phyloP scores from a whole-genome alignment of 2,888 invertebrate genomes.

The Spilarctia lutea region DNA sequence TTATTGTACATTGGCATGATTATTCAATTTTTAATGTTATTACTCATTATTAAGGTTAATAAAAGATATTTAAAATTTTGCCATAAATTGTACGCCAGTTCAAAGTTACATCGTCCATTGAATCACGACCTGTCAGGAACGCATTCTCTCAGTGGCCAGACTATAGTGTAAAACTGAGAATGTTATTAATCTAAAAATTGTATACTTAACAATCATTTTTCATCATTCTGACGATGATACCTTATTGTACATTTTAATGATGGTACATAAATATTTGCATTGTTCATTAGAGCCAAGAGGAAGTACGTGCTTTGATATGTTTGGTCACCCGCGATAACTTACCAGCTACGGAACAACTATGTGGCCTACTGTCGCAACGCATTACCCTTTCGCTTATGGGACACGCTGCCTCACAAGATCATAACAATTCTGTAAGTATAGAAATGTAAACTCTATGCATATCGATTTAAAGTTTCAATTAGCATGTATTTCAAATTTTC shows the following conservation, averaged over 20 bases:
- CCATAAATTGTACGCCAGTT: too few species aligned
- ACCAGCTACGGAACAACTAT: constrained; percentile 93
- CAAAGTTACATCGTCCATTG: too few species aligned
- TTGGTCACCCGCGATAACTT: constrained; percentile 95
- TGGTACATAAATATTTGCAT: constrained; percentile 9
- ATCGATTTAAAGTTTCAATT: neutral
- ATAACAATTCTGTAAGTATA: constrained; percentile 79
- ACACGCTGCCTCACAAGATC: constrained; percentile 89
- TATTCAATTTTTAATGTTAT: too few species aligned
- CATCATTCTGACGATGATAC: too few species aligned
- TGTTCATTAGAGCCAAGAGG: constrained; percentile 90
- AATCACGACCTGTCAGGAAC: too few species aligned
- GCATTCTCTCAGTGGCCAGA: too few species aligned
- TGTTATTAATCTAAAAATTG: too few species aligned
- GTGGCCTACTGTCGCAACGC: constrained; percentile 92
- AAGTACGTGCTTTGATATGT: constrained; percentile 95
- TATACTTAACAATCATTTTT: too few species aligned
- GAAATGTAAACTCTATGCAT: neutral
- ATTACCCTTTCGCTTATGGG: constrained; percentile 93
- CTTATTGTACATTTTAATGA: neutral
- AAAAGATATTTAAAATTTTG: too few species aligned
- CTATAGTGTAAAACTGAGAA: neutral
- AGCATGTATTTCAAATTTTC: neutral
- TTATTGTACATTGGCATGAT: too few species aligned
- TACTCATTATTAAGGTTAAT: too few species aligned